Conservation (phyloP, 1,140 invertebrate species). For the Ostrea edulis region DNA sequence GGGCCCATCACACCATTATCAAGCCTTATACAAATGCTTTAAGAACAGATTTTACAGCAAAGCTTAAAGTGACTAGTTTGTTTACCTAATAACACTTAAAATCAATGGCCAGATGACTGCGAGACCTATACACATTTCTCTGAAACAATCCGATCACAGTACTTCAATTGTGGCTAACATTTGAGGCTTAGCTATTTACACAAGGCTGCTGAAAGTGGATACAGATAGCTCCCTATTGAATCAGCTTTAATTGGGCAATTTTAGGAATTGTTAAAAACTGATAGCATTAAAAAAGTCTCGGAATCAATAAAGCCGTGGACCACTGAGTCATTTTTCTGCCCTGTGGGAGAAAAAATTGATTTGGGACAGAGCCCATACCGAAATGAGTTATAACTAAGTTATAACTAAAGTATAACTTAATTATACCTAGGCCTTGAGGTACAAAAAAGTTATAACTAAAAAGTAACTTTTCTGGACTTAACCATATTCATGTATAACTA, state of each 20-base stretch:
- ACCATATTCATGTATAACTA: no score
- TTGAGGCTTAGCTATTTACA: neutral
- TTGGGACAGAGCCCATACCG: neutral
- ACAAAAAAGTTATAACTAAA: no score
- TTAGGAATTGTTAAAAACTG: slow-evolving; percentile 3
- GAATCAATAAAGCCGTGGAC: neutral
- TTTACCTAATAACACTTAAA: neutral
- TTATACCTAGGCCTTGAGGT: no score
- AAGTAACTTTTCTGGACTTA: no score
- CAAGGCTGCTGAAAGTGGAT: neutral
- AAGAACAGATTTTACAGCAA: neutral
- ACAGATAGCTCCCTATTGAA: neutral
- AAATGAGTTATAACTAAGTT: no score
- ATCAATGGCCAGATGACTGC: neutral
- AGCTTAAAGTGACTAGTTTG: neutral
- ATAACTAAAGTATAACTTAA: no score
- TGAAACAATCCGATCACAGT: neutral
- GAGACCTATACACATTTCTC: neutral
- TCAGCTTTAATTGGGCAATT: neutral
- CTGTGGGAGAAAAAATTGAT: neutral
- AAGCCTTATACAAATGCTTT: no score
- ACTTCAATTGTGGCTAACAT: neutral
- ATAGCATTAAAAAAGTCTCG: neutral
- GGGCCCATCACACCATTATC: no score
- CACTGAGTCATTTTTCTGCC: slow-evolving; percentile 6